phyloP scores from a whole-genome alignment of 2,888 invertebrate genomes.

The Plusia festucae region DNA sequence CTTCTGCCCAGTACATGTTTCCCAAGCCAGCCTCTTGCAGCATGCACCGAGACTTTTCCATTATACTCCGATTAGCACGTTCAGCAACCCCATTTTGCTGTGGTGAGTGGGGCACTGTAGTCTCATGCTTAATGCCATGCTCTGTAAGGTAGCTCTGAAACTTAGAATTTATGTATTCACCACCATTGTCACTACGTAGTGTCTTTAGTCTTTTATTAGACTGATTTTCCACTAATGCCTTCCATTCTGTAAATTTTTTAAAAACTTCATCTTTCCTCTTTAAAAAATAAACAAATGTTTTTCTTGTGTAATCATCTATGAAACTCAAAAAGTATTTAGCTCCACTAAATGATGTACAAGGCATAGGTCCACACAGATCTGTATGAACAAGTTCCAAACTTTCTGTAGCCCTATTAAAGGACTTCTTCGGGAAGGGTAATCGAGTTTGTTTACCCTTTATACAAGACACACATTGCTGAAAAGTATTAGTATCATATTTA shows the following conservation, averaged over 20 bases:
- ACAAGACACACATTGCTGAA: no score
- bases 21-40: constrained; percentile 1
- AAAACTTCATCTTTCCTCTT: neutral
- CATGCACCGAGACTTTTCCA: constrained; percentile 8
- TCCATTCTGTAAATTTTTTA: neutral
- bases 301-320: neutral
- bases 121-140: constrained; percentile 6
- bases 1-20: neutral
- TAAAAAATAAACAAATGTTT: neutral
- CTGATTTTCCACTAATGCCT: constrained; percentile 1
- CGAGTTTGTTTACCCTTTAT: no score
- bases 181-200: neutral
- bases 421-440: no score
- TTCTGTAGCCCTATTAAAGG: no score
- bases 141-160: neutral
- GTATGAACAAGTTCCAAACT: no score
- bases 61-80: constrained; percentile 7
- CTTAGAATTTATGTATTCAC: no score
- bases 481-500: no score
- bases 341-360: neutral
- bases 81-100: constrained; percentile 16
- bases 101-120: neutral
- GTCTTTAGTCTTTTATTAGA: neutral
- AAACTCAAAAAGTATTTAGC: neutral
- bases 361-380: no score